phyloP scores from a whole-genome alignment of 1,140 invertebrate genomes.

The Mya arenaria region DNA sequence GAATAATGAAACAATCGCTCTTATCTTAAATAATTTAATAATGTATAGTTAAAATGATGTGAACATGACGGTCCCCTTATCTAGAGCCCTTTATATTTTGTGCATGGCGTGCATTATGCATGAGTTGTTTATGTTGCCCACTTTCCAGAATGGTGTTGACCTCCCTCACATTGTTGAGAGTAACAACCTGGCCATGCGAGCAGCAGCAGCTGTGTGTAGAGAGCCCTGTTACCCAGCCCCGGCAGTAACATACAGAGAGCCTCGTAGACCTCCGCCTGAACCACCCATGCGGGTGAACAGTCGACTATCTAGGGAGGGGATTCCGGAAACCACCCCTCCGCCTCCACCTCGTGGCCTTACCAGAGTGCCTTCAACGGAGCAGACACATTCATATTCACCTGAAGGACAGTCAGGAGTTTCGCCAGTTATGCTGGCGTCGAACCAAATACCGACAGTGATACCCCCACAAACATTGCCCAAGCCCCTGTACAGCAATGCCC shows the following conservation, averaged over 20 bases:
- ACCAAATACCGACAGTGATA: too few relatives aligned
- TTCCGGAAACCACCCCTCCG: slow-evolving; percentile 13
- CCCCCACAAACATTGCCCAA: neutral
- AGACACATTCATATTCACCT: too few relatives aligned
- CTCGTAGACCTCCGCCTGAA: slow-evolving; percentile 24
- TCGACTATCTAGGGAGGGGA: slow-evolving; percentile 13
- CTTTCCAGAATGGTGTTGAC: slow-evolving; percentile 16
- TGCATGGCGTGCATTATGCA: slow-evolving; percentile 3
- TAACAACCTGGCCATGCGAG: slow-evolving; percentile 45
- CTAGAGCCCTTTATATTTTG: too few relatives aligned
- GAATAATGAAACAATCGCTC: too few relatives aligned
- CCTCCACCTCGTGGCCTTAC: too few relatives aligned
- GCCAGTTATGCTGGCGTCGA: too few relatives aligned
- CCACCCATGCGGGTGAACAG: slow-evolving; percentile 42
- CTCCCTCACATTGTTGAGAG: slow-evolving; percentile 32
- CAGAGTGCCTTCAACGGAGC: too few relatives aligned
- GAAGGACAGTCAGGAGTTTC: too few relatives aligned
- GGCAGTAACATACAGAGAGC: neutral
- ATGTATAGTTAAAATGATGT: too few relatives aligned
- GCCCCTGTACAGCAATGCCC: slow-evolving; percentile 4
- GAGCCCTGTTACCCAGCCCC: neutral
- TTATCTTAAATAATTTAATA: too few relatives aligned
- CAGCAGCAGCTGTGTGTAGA: slow-evolving; percentile 24
- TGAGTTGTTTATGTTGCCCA: slow-evolving; percentile 39
- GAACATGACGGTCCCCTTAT: too few relatives aligned